Evolutionary conservation across 2,888 invertebrate species (phyloP), one percentile per base, ranked within the genome.

Genomic region (Macrostomum cliftonense): DNA sequence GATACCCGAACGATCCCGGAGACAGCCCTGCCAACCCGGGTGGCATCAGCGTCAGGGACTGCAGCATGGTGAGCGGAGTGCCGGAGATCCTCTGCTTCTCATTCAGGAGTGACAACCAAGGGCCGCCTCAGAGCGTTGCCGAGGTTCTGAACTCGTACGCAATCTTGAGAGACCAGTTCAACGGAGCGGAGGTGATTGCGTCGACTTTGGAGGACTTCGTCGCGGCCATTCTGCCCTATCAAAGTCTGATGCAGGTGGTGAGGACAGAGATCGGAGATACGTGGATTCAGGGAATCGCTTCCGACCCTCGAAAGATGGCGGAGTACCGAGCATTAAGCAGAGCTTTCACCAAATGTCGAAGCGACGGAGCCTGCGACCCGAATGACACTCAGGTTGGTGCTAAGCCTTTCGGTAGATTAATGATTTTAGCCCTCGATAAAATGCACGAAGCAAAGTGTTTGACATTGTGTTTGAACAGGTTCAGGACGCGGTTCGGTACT

Each of bases 41-140:
- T n/a, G 65, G 65, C 13, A 43, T 65, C 39, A 60, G 63, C 5
- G 52, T 47, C 7, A 47, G 59, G 5, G 60, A 64, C 50, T 64
- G 64, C 56, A 57, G 59, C 12, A 55, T 56, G 16, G 44, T 58
- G 2, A 52, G 54, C n/a, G 57, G 57, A 17, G 56, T 62, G 46
- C 47, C 56, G 21, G 56, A 64, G 42, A 63, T 58, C 12, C 52
- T 65, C 43, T 65, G 64, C 52, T 65, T 63, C 56, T 61, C 62
- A 12, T 65, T 65, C 51, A 57, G 64, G 46, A 59, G 59, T 43
- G 65, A 65, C 53, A 65, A 65, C 56, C 55, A 56, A 20, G 65
- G 65, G 12, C 65, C 65, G 1, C 65, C 65, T 28, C 53, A 45
- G 5, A 52, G 49, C 48, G 49, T 61, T 11, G 38, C 56, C 62